Evolutionary conservation across 2,888 invertebrate species (phyloP), one percentile per base, ranked within the genome.

Genomic region (Rhaphigaster nebulosa): DNA sequence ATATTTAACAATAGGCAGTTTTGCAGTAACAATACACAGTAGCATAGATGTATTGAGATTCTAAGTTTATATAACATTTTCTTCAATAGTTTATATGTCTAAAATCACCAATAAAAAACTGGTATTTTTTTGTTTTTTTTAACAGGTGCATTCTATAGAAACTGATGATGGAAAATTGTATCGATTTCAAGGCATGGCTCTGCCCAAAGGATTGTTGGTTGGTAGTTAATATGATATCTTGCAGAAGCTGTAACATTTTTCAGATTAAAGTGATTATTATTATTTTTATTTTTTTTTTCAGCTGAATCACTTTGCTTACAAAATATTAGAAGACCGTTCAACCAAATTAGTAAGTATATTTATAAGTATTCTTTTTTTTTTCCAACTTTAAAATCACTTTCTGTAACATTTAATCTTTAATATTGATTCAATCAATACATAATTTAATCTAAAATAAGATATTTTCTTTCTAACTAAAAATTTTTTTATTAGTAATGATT

Each of bases 151-250:
- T 93, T 95, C 96, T 93, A 93, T 98, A 41, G 94, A 95, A 50
- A 95, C 96, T 92, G 94, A 94, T 87, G 93, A 94, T 26, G 95
- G 96, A 0, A 94, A 95, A 52, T 94, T 98, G 91, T 97, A 97
- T 94, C 95, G 99, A 93, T 96, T 99, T 93, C 99, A 99, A 94
- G 99, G 98, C 0, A 96, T 99, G 0, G 97, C 98, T 0, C 93
- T 98, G 90, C 99, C 99, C 0, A 94, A 94, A 87, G 96, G 97
- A 1, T 95, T 97, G 76, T 93, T 95, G 8, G 94, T 95, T 93
- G 93, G 92, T 91, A 90, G 34, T 38, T 54, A 70, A 20, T 26
- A 90, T n/a, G 34, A 38, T 88, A 91, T 23, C 10, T 26, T 41
- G 26, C 15, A 6, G 1, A 4, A n/a, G 4, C 45, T 20, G 12